These are phyloP conservation scores for Uromys caudimaculatus DNA, from an alignment of 2,797 vertebrate genomes.

Conservation along the genomic window DNA sequence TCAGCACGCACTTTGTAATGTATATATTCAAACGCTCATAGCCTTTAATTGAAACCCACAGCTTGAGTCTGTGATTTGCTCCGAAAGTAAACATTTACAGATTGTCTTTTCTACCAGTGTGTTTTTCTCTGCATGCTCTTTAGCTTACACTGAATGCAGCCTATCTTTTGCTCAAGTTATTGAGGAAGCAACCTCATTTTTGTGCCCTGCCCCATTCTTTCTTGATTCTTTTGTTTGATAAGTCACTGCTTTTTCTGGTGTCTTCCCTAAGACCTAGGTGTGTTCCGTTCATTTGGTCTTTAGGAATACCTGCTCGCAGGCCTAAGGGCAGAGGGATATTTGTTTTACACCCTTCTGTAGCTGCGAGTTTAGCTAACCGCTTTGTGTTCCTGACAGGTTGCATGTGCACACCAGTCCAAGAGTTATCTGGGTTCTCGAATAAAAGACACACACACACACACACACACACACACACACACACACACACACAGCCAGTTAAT, in stretches of 20 bases:
- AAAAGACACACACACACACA: neutral
- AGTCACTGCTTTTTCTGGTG: slow-evolving; percentile 1
- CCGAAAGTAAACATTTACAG: neutral
- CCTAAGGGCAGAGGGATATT: neutral
- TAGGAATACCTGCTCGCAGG: neutral
- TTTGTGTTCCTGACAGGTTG: neutral
- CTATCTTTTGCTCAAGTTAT: neutral
- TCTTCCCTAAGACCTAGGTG: neutral
- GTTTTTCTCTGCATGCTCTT: neutral
- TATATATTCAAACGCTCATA: neutral
- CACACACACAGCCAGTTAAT: too few relatives aligned
- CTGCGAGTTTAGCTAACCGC: neutral
- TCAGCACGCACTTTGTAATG: neutral
- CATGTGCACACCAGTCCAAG: neutral
- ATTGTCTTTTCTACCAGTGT: neutral
- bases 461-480: neutral
- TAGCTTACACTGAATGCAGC: neutral
- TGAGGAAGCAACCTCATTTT: slow-evolving; percentile 16
- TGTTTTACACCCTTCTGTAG: neutral
- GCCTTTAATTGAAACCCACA: neutral
- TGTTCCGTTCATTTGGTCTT: neutral
- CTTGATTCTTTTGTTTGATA: slow-evolving; percentile 15
- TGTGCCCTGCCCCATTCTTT: neutral
- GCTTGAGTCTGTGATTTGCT: slow-evolving; percentile 15
- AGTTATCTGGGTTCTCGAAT: neutral